A percentile compares a stretch with the other conserved stretches of the same genome.
Conservation (phyloP, 1,140 invertebrate genomes). For the Harlomillsia oculata region DNA sequence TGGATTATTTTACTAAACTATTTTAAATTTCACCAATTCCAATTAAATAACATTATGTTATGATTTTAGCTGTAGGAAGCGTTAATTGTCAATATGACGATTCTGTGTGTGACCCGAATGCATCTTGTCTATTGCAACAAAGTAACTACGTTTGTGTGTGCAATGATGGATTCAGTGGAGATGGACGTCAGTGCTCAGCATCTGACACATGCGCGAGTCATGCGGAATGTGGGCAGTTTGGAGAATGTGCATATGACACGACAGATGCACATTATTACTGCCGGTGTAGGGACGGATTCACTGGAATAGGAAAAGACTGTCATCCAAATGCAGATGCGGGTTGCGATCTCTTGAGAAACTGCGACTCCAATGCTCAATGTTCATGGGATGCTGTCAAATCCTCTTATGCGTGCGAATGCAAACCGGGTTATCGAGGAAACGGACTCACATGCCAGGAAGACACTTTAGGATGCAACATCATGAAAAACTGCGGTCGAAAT, state of each 20-base stretch:
- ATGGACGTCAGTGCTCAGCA: conserved; percentile 58
- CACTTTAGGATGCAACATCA: conserved; percentile 62
- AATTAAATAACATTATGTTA: background rate
- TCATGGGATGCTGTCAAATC: conserved; percentile 44
- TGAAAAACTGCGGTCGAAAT: conserved; percentile 71
- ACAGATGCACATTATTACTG: conserved; percentile 43
- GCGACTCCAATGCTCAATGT: conserved; percentile 56
- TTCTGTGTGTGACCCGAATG: conserved; percentile 60
- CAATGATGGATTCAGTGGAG: conserved; percentile 64
- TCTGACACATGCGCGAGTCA: conserved; percentile 55
- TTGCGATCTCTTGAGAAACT: conserved; percentile 40
- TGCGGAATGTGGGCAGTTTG: conserved; percentile 62
- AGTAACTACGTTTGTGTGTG: conserved; percentile 66
- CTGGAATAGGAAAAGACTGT: conserved; percentile 50
- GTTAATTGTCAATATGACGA: conserved; percentile 44
- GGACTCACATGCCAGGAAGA: conserved; percentile 43
- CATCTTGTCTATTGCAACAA: conserved; percentile 56
- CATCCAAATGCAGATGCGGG: conserved; percentile 48
- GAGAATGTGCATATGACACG: conserved; percentile 58
- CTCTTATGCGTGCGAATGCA: conserved; percentile 57
- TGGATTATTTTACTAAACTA: background rate
- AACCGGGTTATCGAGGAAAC: conserved; percentile 43
- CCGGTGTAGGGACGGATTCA: conserved; percentile 52
- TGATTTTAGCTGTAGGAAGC: too few species aligned
- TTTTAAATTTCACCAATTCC: background rate